Evolutionary conservation across 2,888 invertebrate genomes (phyloP).

Genomic region (Alviniconcha strummeri): DNA sequence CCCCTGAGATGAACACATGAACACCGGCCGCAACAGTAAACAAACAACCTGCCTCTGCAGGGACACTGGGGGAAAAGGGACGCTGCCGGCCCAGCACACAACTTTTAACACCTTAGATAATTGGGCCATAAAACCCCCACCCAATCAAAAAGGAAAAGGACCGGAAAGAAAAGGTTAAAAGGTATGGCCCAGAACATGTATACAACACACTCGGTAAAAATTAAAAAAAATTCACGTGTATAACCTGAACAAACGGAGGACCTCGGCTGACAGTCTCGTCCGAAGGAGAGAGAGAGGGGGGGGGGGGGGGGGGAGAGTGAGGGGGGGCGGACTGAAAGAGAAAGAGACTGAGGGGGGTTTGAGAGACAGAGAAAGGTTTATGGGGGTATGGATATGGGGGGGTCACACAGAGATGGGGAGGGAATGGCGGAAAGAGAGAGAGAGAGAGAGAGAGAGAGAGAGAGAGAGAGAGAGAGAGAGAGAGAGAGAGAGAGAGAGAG

Average conservation of each 20-base stretch:
- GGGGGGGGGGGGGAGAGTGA: background rate
- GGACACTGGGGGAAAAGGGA: too few relatives aligned
- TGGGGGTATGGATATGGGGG: background rate
- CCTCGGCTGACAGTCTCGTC: too few relatives aligned
- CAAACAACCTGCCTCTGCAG: too few relatives aligned
- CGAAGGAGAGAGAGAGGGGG: background rate
- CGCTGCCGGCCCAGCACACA: too few relatives aligned
- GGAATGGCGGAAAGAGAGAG: background rate
- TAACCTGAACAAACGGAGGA: background rate
- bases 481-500: constrained; percentile 11
- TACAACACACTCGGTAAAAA: too few relatives aligned
- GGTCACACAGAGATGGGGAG: background rate
- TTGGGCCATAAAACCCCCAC: too few relatives aligned
- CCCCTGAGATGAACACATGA: too few relatives aligned
- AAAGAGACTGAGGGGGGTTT: background rate
- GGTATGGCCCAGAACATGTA: too few relatives aligned
- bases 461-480: background rate
- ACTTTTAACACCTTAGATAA: too few relatives aligned
- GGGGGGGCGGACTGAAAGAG: background rate
- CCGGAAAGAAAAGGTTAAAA: background rate
- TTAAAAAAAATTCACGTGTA: background rate
- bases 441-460: background rate
- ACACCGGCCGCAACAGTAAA: too few relatives aligned
- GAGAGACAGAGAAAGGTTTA: background rate
- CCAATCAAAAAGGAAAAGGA: too few relatives aligned